Evolutionary conservation across 2,113 vertebrate species (phyloP), one percentile per base, ranked within the genome.

Genomic region (Cacatua alba): DNA sequence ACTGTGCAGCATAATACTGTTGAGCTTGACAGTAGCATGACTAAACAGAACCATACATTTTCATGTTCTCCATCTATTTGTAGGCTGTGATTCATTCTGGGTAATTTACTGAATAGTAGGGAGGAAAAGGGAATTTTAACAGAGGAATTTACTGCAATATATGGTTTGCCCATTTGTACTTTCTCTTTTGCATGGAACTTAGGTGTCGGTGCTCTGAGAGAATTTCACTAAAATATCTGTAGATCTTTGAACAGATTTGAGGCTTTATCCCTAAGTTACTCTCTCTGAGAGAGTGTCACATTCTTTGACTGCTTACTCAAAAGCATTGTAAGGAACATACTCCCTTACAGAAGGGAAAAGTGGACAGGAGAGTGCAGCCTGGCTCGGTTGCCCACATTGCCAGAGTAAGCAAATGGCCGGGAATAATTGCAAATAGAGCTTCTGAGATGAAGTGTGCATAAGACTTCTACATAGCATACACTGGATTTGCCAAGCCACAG

Each of bases 31-130:
- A 49, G 57, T 7, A 76, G 33, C 17, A 13, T 87, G 91, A 69
- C 94, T 85, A 37, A 91, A 82, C 79, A 94, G 41, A 93, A 43
- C 49, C 28, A 31, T 68, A 13, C 39, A 31, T 92, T 86, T 82
- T 67, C 52, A 26, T 76, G 20, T 88, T 82, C 78, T 84, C 29
- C 26, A 13, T 65, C 87, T 91, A 0, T 82, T 91, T 88, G 39
- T 90, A 87, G 82, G 37, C 70, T 90, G 10, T 82, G 91, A 94
- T 85, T 96, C 84, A 85, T 49, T 72, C 86, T 91, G 57, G 71
- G 35, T 33, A 90, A 77, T 91, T 94, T 79, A 19, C 70, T 79
- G 92, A 82, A 77, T 29, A 44, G 59, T 4, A 21, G 41, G 37
- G 39, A 85, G 41, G 57, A 85, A 69, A 80, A 72, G 49, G 48